Base-by-base conservation (phyloP, 2,113 vertebrate species). In the Australoheros scitulus region DNA sequence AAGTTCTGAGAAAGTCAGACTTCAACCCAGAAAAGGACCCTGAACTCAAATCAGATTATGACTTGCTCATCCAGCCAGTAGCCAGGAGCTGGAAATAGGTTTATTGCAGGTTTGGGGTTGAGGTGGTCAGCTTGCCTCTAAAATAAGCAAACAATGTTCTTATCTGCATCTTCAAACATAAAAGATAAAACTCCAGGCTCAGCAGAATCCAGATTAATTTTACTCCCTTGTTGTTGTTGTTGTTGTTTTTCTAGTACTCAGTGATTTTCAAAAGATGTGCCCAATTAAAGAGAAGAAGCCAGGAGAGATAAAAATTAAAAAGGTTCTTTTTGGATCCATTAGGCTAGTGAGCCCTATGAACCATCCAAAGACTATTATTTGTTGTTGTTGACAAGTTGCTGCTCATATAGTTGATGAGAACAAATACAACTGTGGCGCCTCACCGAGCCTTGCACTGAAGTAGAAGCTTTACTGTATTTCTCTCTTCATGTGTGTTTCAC, bases 1-100 rank as follows among this genome's bases (percentile, higher is more conserved):
- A 38, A 61, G 85, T 89, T 90, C 92, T 88, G 77, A 89, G 91
- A 92, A 92, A 94, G 90, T 91, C 81, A 75, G 79, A 76, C 82
- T 91, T 77, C 74, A 78, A 82, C 80, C 82, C 83, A 85, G 84
- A 91, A 86, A 59, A 61, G 80, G 90, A 94, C 84, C 90, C 89
- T 81, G 68, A 89, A 75, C 87, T 84, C 29, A 32, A 87, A 83
- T 91, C 82, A 80, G 80, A 88, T 81, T 81, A 81, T 50, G 82
- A 76, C 75, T 78, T 52, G 80, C 85, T 90, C 84, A 79, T 72
- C 68, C 47, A 72, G 92, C 88, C 87, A 82, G 90, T 91, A 92
- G 90, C 92, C 8, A 13, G 18, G 77, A 79, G 77, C 76, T 88
- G 61, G 85, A 85, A 84, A 82, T 84, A 61, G 81, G 57, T 82